Evolutionary conservation across 2,797 vertebrate species (phyloP), one percentile per base, ranked within the genome.

Genomic region (Lepus oiostolus): DNA sequence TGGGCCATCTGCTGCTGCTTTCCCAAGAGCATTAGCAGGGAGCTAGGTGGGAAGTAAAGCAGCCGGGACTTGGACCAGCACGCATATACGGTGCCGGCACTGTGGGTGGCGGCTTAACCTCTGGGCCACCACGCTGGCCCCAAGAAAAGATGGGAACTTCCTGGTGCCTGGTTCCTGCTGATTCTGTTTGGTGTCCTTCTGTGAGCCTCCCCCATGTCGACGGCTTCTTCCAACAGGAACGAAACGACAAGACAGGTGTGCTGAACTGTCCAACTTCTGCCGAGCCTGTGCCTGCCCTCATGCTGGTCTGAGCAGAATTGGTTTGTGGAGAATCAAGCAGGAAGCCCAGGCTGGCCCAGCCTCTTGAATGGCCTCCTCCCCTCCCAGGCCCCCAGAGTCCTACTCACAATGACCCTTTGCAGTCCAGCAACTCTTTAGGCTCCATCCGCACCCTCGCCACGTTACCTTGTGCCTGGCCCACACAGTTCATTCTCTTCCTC

Each of bases 331-430:
- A 50, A 42, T 30, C 32, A 22, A 12, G 11, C 26, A 9, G 47
- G 8, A 54, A 38, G 72, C 8, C 35, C n/a, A 26, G 74, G 19
- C 32, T 50, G n/a, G 42, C 30, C 38, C 12, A 5, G n/a, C 32
- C n/a, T 9, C 63, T 13, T 7, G 10, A 50, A 63, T 72, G 67
- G 10, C 30, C 67, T 35, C 32, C 85, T 79, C 0, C 3, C 26
- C n/a, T 26, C 50, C 10, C n/a, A 26, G 38, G 17, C 58, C 50
- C 24, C 17, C 10, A 13, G 30, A 2, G 3, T 13, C 12, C 2
- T 0, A 5, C 13, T 4, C 13, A 16, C 16, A 17, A 38, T 0
- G 0, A 21, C 38, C 24, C 10, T 74, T 42, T 54, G 60, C 50
- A 60, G 75, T 26, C 30, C 8, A 22, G 13, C 22, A 35, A 9